Evolutionary conservation across 2,888 invertebrate genomes (phyloP), one percentile per base, ranked within the genome.

Genomic region (Drosophila koepferae): DNA sequence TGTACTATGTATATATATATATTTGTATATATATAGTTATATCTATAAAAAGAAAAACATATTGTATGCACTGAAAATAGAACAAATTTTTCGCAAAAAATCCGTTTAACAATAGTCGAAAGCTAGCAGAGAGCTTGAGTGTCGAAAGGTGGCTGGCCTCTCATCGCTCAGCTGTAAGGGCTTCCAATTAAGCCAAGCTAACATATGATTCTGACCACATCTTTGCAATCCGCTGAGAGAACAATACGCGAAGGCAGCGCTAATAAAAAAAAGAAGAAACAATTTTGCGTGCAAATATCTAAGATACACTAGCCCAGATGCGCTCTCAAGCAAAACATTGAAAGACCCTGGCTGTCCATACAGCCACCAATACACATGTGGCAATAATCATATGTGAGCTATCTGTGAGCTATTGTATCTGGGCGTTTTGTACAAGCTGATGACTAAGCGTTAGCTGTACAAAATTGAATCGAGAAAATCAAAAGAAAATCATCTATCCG

Each of bases 271-370:
- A 51, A 51, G 49, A 34, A 18, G 49, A 86, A 85, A 87, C 85
- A 77, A 89, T 91, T 92, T 91, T 90, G 91, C 91, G 92, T 91
- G 91, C 91, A 92, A 91, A 91, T 92, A 91, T 91, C 92, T 91
- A 83, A 92, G 91, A 92, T 91, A 91, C 82, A 91, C 91, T 92
- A 92, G 92, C 91, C 91, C 85, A 91, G 91, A 90, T 91, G 90
- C 77, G 89, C 92, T 88, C 80, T 91, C 91, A 91, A 92, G 89
- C 91, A 88, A 78, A 90, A 88, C 90, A 92, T 74, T 72, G 75
- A 82, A 91, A 92, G 92, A 92, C 91, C 91, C 92, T 92, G 91
- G 87, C 82, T 86, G 73, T 81, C 71, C 76, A 69, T 69, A 77
- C 53, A 65, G 40, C 73, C 67, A 65, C 20, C 61, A 51, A 53